Evolutionary conservation across 2,797 vertebrate genomes (phyloP), one percentile per base, ranked within the genome.

Genomic region (Melanotaenia boesemani): DNA sequence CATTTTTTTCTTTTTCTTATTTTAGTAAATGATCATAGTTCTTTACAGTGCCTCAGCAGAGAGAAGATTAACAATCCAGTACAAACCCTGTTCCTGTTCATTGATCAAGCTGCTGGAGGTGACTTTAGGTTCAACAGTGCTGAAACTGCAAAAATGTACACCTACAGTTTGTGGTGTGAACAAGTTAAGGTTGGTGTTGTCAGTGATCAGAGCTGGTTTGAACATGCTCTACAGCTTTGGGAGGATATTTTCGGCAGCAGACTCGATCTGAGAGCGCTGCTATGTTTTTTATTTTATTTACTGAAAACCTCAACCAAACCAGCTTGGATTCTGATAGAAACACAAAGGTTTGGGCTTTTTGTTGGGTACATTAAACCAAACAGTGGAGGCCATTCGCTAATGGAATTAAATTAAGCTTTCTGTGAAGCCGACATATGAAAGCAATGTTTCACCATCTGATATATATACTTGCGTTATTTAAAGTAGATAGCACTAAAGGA

Each of bases 161-260:
- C 18, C 34, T 20, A 34, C 7, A 0, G 2, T 48, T 46, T 26
- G 26, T 20, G 44, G 7, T n/a, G 52, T 44, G 76, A 76, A 46
- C 46, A 36, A 57, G 58, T 63, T 75, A 30, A 65, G 20, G 36
- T 37, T 12, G 1, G 36, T 48, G 28, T 30, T 20, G 70, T 67
- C 41, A 12, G 46, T 28, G 63, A 59, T 68, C 39, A 24, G 59
- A 61, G 62, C 20, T 9, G 72, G 72, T 50, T 34, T 39, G 69
- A 56, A 62, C 22, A 4, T 20, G 58, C 71, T 70, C 71, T 69
- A 64, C 63, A 68, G 60, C 79, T 74, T 22, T 34, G 64, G 64
- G 77, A 69, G 70, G 67, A 72, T 72, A 74, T 69, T 77, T 74
- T 72, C 59, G 22, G 67, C 68, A 20, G 66, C 56, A 55, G 66